Percentiles rank a stretch among this genome's conserved stretches.
These are phyloP conservation scores for Terrapene triunguis DNA, from an alignment of 2,113 vertebrate genomes.

Conservation along the genomic window DNA sequence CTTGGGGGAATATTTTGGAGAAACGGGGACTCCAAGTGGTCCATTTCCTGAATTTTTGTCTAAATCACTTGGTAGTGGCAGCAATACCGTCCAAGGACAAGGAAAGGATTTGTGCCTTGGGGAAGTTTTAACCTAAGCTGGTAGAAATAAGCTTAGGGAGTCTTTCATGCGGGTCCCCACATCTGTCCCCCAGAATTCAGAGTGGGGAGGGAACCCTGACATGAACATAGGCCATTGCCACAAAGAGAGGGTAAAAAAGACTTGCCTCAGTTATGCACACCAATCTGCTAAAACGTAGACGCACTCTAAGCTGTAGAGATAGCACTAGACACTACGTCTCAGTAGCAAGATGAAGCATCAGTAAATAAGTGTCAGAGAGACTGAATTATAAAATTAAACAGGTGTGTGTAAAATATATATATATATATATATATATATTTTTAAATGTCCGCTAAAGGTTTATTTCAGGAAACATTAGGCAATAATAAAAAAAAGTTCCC, in stretches of 20 bases:
- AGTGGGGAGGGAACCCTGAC: no score
- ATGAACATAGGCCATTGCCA: background rate
- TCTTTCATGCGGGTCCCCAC: no score
- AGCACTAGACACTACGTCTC: background rate
- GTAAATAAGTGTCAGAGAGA: slow-evolving; percentile 79
- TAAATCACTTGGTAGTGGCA: no score
- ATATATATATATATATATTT: background rate
- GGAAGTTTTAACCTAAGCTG: no score
- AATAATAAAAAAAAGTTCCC: slow-evolving; percentile 77
- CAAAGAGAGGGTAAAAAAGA: background rate
- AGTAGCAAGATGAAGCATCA: slow-evolving; percentile 12
- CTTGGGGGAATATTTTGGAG: no score
- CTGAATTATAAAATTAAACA: slow-evolving; percentile 78
- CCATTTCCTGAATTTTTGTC: no score
- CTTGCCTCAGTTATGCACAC: background rate
- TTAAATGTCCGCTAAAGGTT: slow-evolving; percentile 77
- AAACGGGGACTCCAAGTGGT: no score
- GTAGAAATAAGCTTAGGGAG: no score
- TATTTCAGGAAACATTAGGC: slow-evolving; percentile 79
- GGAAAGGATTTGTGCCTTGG: no score
- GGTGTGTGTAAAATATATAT: background rate
- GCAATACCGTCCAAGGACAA: no score
- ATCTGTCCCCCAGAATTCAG: no score
- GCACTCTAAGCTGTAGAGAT: background rate
- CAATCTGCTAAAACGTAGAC: background rate